A percentile compares a stretch with the other conserved stretches of the same genome.
These are phyloP conservation scores for Petrocephalus schoutedeni DNA, from an alignment of 2,797 vertebrate species.

Conservation along the genomic window DNA sequence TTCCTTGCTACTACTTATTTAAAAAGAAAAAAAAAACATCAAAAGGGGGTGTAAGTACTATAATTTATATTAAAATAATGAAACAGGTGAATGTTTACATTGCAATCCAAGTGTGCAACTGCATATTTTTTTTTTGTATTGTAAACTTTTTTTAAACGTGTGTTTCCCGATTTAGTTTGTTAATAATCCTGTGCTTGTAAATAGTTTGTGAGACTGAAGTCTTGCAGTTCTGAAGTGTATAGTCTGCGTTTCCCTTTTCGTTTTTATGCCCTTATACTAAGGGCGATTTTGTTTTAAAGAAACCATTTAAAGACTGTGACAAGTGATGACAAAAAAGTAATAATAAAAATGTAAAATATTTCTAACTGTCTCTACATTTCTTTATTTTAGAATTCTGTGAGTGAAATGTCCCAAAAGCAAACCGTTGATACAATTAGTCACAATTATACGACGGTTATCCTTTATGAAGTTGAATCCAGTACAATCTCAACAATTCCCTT, in stretches of 20 bases:
- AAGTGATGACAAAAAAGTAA: constrained; percentile 48
- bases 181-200: constrained; percentile 50
- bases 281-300: constrained; percentile 50
- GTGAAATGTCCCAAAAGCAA: not conserved
- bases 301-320: constrained; percentile 40
- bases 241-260: constrained; percentile 30
- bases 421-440: not conserved
- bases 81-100: constrained; percentile 61
- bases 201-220: constrained; percentile 44
- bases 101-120: constrained; percentile 48
- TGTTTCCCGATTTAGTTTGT: constrained; percentile 44
- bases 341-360: constrained; percentile 42
- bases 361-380: constrained; percentile 17
- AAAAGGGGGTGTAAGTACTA: constrained; percentile 35
- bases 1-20: constrained; percentile 28
- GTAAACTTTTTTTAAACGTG: constrained; percentile 32
- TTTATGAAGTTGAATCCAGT: not conserved
- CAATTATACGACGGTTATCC: not conserved
- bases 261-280: constrained; percentile 58
- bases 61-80: constrained; percentile 49
- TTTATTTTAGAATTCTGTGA: not conserved
- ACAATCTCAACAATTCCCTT: not conserved
- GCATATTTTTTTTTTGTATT: constrained; percentile 41
- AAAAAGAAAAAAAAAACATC: constrained; percentile 13
- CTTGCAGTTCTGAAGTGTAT: constrained; percentile 50